A percentile compares a stretch with the other conserved stretches of the same genome.
phyloP scores from a whole-genome alignment of 2,888 invertebrate genomes.

The Orthosia cruda region DNA sequence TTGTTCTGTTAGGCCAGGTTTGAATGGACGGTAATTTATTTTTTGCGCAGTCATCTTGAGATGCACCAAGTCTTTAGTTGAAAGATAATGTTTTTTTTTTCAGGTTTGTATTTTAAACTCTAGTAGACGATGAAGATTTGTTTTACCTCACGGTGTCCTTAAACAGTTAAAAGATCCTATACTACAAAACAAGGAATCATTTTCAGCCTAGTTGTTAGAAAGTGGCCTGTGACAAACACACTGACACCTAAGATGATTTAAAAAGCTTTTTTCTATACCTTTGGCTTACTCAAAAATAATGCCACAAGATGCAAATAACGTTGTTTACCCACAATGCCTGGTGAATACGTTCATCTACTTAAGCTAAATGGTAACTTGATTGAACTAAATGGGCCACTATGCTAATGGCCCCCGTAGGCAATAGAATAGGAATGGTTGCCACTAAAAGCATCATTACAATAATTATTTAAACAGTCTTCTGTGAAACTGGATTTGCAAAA shows the following conservation, averaged over 20 bases:
- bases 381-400: slow-evolving; percentile 38
- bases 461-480: slow-evolving; percentile 16
- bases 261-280: background rate
- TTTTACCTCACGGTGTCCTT: too few relatives aligned
- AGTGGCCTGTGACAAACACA: background rate
- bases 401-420: slow-evolving; percentile 13
- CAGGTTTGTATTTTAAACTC: background rate
- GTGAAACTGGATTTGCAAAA: slow-evolving; percentile 12
- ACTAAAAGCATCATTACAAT: slow-evolving; percentile 38
- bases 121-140: background rate
- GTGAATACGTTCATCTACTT: slow-evolving; percentile 18
- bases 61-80: background rate
- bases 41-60: background rate
- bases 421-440: slow-evolving; percentile 26
- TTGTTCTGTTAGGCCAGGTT: background rate
- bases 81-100: background rate
- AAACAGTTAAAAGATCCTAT: too few relatives aligned
- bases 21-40: slow-evolving; percentile 12
- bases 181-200: too few relatives aligned
- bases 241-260: background rate
- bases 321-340: slow-evolving; percentile 25
- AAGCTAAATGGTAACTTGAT: slow-evolving; percentile 40
- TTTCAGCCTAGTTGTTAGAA: background rate
- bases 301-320: slow-evolving; percentile 4
- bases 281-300: background rate